Conservation (phyloP, 1,140 invertebrate species). For the Druon quercuslanigerum region DNA sequence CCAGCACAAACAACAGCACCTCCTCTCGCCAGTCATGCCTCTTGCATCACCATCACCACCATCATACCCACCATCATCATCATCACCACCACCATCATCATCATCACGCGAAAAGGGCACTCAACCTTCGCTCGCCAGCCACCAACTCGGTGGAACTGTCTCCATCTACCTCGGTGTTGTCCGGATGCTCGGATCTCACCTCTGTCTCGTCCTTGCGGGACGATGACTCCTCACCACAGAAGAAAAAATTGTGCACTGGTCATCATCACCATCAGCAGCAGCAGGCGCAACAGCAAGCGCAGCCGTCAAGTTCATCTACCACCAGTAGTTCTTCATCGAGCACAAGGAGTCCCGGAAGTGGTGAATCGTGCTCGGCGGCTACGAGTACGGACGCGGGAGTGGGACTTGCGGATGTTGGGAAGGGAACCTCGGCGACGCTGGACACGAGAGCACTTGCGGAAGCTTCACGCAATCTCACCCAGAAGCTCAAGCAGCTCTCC, state of each 20-base stretch:
- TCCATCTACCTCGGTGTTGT: slow-evolving; percentile 34
- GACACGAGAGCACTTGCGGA: slow-evolving; percentile 89
- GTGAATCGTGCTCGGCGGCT: slow-evolving; percentile 39
- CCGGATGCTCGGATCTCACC: slow-evolving; percentile 37
- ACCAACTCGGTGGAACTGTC: slow-evolving; percentile 33
- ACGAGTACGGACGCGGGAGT: slow-evolving; percentile 43
- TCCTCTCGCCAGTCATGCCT: slow-evolving; percentile 50
- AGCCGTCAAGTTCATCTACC: slow-evolving; percentile 2
- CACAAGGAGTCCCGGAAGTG: slow-evolving; percentile 48
- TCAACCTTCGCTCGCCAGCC: slow-evolving; percentile 33
- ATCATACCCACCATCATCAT: slow-evolving; percentile 50
- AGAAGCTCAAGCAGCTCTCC: slow-evolving; percentile 92
- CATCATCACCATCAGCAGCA: slow-evolving; percentile 62
- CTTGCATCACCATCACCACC: slow-evolving; percentile 53
- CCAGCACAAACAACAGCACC: slow-evolving; percentile 41
- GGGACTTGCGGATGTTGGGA: slow-evolving; percentile 79
- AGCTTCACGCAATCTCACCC: slow-evolving; percentile 92
- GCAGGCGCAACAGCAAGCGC: slow-evolving; percentile 38
- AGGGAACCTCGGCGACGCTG: slow-evolving; percentile 72
- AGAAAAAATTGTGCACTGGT: slow-evolving; percentile 65
- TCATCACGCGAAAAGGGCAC: slow-evolving; percentile 43
- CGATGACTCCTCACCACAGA: slow-evolving; percentile 53
- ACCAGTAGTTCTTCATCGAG: slow-evolving; percentile 36
- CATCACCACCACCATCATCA: slow-evolving; percentile 61
- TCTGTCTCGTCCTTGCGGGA: slow-evolving; percentile 31